phyloP scores from a whole-genome alignment of 2,797 vertebrate genomes.

The Staurois parvus region DNA sequence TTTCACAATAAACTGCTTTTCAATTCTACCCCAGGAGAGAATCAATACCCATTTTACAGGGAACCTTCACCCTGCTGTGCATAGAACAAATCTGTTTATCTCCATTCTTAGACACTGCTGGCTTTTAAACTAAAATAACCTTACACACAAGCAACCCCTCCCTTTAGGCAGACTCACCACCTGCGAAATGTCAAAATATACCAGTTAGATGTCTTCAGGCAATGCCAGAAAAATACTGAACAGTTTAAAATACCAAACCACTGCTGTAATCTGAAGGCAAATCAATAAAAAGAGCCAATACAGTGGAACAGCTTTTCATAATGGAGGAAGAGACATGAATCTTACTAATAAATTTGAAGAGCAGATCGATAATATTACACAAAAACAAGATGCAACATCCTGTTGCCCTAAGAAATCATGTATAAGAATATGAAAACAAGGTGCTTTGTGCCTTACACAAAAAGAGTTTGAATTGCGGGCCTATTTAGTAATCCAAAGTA shows the following conservation, averaged over 20 bases:
- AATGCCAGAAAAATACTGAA: neutral
- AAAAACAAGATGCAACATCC: no score
- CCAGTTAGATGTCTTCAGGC: neutral
- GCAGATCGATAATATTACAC: no score
- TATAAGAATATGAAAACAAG: no score
- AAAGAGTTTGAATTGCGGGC: no score
- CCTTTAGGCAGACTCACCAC: neutral
- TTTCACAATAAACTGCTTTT: slow-evolving; percentile 39
- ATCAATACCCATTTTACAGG: slow-evolving; percentile 33
- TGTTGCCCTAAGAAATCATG: no score
- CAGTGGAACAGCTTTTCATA: no score
- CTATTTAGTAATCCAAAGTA: no score
- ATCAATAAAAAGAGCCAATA: no score
- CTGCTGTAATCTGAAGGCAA: neutral
- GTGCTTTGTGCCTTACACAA: no score
- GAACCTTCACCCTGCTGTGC: neutral
- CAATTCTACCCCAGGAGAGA: neutral
- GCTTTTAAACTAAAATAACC: neutral
- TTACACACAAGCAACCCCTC: neutral
- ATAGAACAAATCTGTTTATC: neutral
- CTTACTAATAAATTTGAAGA: no score
- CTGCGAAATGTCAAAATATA: neutral
- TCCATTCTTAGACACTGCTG: neutral
- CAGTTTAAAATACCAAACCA: neutral
- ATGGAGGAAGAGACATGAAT: no score